These are phyloP conservation scores for Erebia epiphron DNA, from an alignment of 2,888 invertebrate species.

Conservation along the genomic window DNA sequence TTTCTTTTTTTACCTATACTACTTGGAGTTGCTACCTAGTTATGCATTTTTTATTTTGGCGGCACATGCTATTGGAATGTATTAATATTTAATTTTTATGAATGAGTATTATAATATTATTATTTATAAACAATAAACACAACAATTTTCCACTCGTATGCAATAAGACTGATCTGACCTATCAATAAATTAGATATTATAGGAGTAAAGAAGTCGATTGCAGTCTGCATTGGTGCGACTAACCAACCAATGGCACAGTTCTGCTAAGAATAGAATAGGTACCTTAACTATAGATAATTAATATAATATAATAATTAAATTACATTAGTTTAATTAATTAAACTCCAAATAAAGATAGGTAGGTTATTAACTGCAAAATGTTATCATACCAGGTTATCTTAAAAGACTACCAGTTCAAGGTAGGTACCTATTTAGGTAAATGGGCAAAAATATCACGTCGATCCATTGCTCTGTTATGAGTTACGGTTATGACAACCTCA, in stretches of 20 bases:
- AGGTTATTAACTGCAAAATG: neutral
- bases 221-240: neutral
- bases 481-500: no score
- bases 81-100: neutral
- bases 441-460: no score
- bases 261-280: neutral
- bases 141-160: constrained; percentile 13
- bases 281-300: neutral
- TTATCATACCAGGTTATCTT: constrained; percentile 1
- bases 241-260: neutral
- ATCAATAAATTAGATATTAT: constrained; percentile 7
- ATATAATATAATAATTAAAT: neutral
- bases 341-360: neutral
- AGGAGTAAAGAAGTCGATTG: constrained; percentile 8
- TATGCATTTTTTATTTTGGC: neutral
- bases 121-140: constrained; percentile 1
- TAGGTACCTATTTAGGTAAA: neutral
- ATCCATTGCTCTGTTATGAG: no score
- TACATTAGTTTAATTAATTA: neutral
- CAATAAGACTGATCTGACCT: constrained; percentile 11
- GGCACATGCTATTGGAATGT: neutral
- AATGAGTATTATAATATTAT: neutral
- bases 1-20: neutral
- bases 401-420: constrained; percentile 2
- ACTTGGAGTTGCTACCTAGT: neutral